phyloP scores from a whole-genome alignment of 2,797 vertebrate species.

The Ibycter americanus region DNA sequence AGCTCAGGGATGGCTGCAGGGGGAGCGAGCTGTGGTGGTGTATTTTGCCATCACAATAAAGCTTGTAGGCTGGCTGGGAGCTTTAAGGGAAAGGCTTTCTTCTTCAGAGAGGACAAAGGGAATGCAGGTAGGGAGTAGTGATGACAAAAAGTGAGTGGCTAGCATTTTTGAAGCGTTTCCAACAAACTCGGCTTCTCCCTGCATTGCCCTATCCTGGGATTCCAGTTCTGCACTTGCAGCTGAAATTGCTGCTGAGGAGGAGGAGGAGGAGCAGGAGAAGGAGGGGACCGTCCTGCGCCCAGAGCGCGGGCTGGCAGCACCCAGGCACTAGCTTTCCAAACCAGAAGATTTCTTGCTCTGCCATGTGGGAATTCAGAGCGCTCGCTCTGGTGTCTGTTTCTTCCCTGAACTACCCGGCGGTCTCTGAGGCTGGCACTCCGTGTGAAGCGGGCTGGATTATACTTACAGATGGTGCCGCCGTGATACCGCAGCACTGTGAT shows the following conservation, averaged over 20 bases:
- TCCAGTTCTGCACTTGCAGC: not conserved
- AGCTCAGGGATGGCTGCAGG: not conserved
- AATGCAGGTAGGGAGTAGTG: not conserved
- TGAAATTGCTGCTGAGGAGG: not conserved
- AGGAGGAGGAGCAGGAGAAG: not conserved
- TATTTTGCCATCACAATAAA: fast-evolving
- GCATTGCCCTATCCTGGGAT: fast-evolving
- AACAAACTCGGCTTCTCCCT: not conserved
- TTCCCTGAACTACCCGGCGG: not conserved
- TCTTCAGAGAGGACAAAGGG: not conserved
- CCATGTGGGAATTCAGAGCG: not conserved
- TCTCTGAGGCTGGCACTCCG: not conserved
- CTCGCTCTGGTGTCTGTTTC: not conserved
- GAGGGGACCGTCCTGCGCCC: not conserved
- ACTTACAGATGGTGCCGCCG: not conserved
- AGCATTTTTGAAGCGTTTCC: not conserved
- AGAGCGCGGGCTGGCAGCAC: not conserved
- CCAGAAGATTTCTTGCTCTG: not conserved
- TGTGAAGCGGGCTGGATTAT: not conserved
- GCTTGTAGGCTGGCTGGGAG: not conserved
- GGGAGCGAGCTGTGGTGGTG: fast-evolving
- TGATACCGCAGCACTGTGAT: not conserved
- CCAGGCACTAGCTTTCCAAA: not conserved
- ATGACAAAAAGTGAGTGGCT: not conserved
- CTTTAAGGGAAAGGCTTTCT: not conserved